Evolutionary conservation across 2,888 invertebrate genomes (phyloP), one percentile per base, ranked within the genome.

Genomic region (Aspidiotus destructor): DNA sequence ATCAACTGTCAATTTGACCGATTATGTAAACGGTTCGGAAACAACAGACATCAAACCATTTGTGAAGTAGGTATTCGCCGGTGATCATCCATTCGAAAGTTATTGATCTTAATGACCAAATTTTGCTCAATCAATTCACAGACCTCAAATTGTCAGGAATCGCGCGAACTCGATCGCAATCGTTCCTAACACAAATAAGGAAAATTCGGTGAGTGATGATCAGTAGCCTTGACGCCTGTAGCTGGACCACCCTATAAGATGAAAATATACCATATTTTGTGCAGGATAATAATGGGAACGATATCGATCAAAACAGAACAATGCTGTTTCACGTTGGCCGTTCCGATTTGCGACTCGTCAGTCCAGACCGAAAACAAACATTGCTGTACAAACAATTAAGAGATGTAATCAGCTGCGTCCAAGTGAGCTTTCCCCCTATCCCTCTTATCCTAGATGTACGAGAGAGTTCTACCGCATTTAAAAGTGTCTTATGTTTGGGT

Each of bases 321-420:
- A 96, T 97, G 95, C 84, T 97, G 53, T 87, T 96, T 75, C 87
- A 87, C 81, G 89, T 97, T 8, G 94, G 92, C 8, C 83, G 89
- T 60, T 84, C 86, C 40, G 94, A 96, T 76, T 80, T 97, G 11
- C 84, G 92, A 60, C 82, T 97, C 7, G 94, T 97, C 72, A 94
- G 93, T 74, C 92, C 94, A 0, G 95, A 96, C 76, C 84, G 92
- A 70, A 97, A 97, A 75, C 88, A 90, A 74, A 87, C 92, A 11
- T 81, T 96, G 8, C 82, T 96, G 8, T 90, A 92, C 74, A 88
- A 93, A 72, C 87, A 87, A 58, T 87, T 96, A 75, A 88, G 86
- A 74, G 94, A 96, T 75, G 88, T 97, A 11, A 87, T 90, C 1
- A 89, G 88, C 72, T 93, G 93, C 73, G 87, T 91, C 3, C 86